Conservation (phyloP, 2,113 vertebrate species). For the Aegithalos caudatus region DNA sequence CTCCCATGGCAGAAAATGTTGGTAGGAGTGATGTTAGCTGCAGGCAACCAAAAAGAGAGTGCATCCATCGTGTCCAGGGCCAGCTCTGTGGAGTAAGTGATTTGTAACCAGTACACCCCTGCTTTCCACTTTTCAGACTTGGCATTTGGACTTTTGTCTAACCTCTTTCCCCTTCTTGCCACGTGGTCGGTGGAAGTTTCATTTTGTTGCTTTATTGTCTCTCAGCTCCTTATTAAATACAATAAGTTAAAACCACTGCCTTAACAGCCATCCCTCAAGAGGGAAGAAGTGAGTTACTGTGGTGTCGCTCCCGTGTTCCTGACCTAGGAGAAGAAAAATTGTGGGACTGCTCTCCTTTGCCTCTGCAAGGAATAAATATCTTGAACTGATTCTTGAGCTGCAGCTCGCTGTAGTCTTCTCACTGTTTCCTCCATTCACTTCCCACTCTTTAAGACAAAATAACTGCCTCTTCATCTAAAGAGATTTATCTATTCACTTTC, state of each 20-base stretch:
- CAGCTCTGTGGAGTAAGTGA: neutral
- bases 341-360: neutral
- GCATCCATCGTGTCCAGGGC: rapidly evolving
- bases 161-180: neutral
- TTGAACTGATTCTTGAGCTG: neutral
- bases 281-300: slow-evolving; percentile 33
- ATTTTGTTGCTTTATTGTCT: slow-evolving; percentile 48
- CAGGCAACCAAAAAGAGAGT: neutral
- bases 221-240: slow-evolving; percentile 48
- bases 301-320: slow-evolving; percentile 16
- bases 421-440: slow-evolving; percentile 41
- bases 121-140: neutral
- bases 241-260: slow-evolving; percentile 20
- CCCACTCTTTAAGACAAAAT: slow-evolving; percentile 62
- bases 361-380: slow-evolving; percentile 44
- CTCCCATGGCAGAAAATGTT: neutral
- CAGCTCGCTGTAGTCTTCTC: slow-evolving; percentile 5
- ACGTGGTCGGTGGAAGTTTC: neutral
- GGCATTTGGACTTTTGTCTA: slow-evolving; percentile 9
- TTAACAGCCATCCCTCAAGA: slow-evolving; percentile 29
- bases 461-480: slow-evolving; percentile 52
- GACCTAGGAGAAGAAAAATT: slow-evolving; percentile 29
- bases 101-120: neutral
- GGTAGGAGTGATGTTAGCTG: neutral
- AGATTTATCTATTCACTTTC: slow-evolving; percentile 47